phyloP scores from a whole-genome alignment of 1,140 invertebrate species.

The Gonioctena quinquepunctata region DNA sequence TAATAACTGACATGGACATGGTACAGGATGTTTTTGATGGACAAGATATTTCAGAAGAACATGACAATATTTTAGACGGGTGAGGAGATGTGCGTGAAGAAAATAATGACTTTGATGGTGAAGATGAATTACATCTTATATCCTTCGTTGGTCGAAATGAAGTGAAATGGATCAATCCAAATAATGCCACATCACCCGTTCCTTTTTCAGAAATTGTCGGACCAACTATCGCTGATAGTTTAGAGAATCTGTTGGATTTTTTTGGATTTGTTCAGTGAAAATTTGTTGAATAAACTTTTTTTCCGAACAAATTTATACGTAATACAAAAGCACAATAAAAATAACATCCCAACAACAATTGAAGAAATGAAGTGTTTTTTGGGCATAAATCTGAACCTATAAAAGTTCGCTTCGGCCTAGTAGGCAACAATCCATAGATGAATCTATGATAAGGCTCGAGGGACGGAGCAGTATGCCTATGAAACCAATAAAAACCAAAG shows the following conservation, averaged over 20 bases:
- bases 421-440: slow-evolving; percentile 39
- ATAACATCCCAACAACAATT: neutral
- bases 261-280: neutral
- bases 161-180: neutral
- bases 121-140: neutral
- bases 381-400: slow-evolving; percentile 21
- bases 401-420: slow-evolving; percentile 30
- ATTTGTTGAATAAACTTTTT: neutral
- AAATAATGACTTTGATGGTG: neutral
- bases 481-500: slow-evolving; percentile 58
- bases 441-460: slow-evolving; percentile 54
- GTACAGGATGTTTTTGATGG: neutral
- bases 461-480: slow-evolving; percentile 49
- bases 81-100: neutral
- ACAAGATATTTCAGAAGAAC: neutral
- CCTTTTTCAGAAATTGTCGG: neutral
- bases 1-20: neutral
- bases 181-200: too few relatives aligned
- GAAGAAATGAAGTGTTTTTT: slow-evolving; percentile 12
- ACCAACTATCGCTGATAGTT: neutral
- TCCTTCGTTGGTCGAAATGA: neutral
- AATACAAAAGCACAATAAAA: neutral
- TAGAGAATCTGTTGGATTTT: neutral
- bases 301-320: neutral
- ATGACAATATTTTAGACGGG: neutral